Percentiles rank a stretch among this genome's conserved stretches.
Conservation (phyloP, 2,113 vertebrate genomes). For the Salvelinus namaycush region DNA sequence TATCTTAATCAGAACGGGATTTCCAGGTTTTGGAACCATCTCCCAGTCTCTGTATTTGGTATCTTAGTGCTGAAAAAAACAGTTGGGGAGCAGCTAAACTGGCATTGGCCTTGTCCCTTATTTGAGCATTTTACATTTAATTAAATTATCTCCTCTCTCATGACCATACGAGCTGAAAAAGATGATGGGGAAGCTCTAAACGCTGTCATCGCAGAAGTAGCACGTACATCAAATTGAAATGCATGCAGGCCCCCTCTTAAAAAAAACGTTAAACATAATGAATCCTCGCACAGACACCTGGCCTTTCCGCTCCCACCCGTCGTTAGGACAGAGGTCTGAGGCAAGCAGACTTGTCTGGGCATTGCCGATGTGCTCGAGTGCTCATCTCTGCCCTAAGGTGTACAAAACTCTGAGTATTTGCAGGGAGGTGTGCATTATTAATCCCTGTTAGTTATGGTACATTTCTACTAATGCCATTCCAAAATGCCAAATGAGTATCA, state of each 20-base stretch:
- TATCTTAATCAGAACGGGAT: conserved; percentile 45
- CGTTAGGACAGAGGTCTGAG: conserved; percentile 41
- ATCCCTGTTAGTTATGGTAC: too few relatives aligned
- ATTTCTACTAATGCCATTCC: background rate
- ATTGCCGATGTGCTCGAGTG: conserved; percentile 43
- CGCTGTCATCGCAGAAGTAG: conserved; percentile 27
- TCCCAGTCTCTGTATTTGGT: conserved; percentile 10
- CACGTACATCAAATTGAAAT: conserved; percentile 21
- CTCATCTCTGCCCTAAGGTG: conserved; percentile 43
- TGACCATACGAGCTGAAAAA: conserved; percentile 1
- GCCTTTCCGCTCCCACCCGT: conserved; percentile 44
- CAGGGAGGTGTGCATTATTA: too few relatives aligned
- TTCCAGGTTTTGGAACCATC: conserved; percentile 7
- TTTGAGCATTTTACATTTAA: conserved; percentile 47
- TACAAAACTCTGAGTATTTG: background rate
- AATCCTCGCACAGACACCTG: conserved; percentile 53
- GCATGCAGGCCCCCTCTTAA: conserved; percentile 35
- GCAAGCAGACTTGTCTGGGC: conserved; percentile 42
- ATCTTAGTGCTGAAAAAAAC: background rate
- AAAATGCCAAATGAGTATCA: background rate
- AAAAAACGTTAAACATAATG: conserved; percentile 55
- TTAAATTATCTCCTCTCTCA: conserved; percentile 43
- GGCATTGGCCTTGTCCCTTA: conserved; percentile 47
- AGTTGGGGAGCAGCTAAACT: conserved; percentile 18
- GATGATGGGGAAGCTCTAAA: conserved; percentile 23